Evolutionary conservation across 1,140 invertebrate species (phyloP), one percentile per base, ranked within the genome.

Genomic region (Oreohelix idahoensis): DNA sequence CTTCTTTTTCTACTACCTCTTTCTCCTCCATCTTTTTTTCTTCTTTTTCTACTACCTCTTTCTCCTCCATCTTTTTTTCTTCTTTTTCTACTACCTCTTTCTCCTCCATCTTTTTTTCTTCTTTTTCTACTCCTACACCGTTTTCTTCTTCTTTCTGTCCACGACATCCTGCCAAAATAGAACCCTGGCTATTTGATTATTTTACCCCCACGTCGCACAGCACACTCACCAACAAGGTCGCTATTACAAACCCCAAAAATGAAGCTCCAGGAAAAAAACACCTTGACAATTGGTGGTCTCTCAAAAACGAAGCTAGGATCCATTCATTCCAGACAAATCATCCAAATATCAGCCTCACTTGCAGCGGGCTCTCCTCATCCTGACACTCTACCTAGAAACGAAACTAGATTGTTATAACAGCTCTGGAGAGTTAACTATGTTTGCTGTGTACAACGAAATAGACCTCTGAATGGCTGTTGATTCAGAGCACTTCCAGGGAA

Each of bases 221-320:
- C 63, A 66, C 63, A 11, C 63, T 17, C n/a, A 66, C 63, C 0
- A 66, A 66, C 63, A 66, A 8, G 4, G 63, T 32, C n/a, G 63
- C 63, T 32, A 32, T 32, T 66, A 66, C n/a, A 29, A 32, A 13
- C 63, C 63, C 5, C 63, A 66, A 35, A 29, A 13, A 35, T 32
- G 63, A 32, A 35, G 1, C 8, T 11, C n/a, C 17, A 79, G 45
- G 15, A 38, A 79, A 79, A 79, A 66, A 66, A 20, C 58, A 79
- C 36, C 11, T 69, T 79, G 77, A 66, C 77, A 79, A 79, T 66
- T 58, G 51, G 53, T 32, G 32, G 77, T 58, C 51, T 49, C 63
- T 38, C 32, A 13, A 20, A 51, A 58, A 45, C 45, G 49, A 29
- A 36, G 1, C 17, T 36, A 53, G 51, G 1, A 49, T 49, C 58